A percentile compares a stretch with the other conserved stretches of the same genome.
Evolutionary conservation across 2,888 invertebrate genomes (phyloP).

Genomic region (Drosophila tanythrix): DNA sequence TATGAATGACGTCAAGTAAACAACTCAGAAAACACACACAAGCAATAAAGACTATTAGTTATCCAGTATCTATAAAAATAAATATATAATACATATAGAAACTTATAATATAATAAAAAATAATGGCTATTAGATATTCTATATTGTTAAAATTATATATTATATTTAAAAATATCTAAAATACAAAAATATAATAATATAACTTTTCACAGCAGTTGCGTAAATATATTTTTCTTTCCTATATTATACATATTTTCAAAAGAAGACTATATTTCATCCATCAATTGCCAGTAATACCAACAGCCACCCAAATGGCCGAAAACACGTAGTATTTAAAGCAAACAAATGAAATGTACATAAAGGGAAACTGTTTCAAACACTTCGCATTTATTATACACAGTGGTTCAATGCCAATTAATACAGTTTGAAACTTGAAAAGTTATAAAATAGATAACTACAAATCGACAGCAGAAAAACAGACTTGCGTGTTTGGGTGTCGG

Average conservation of each 20-base stretch:
- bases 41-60: background rate
- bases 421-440: background rate
- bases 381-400: background rate
- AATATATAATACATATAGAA: background rate
- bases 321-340: background rate
- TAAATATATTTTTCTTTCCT: background rate
- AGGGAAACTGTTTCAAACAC: background rate
- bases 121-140: background rate
- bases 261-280: background rate
- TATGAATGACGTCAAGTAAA: slow-evolving; percentile 22
- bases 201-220: background rate
- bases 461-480: background rate
- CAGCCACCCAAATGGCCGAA: background rate
- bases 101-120: background rate
- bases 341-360: background rate
- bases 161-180: background rate
- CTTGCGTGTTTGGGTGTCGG: background rate
- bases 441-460: background rate
- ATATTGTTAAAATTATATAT: background rate
- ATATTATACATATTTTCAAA: background rate
- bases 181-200: background rate
- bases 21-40: background rate
- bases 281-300: background rate
- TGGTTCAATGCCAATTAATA: background rate
- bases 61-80: background rate